These are phyloP conservation scores for Stratiolaelaps scimitus DNA, from an alignment of 1,140 invertebrate species.

Conservation along the genomic window DNA sequence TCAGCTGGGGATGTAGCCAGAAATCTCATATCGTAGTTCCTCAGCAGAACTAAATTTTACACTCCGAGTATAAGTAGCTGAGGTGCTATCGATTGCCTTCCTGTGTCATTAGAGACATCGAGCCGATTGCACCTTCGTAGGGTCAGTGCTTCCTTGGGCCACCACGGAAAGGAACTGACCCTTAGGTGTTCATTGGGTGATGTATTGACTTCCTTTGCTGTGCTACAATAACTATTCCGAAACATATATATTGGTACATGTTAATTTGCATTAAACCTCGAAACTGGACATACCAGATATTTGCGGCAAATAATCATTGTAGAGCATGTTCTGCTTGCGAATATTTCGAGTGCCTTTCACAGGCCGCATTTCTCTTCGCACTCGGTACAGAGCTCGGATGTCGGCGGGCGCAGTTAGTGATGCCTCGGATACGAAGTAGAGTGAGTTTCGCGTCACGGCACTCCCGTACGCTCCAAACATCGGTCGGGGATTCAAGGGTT, in stretches of 20 bases:
- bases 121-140: slow-evolving; percentile 30
- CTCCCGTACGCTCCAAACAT: slow-evolving; percentile 42
- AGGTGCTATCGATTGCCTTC: too few species aligned
- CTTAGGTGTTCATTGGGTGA: slow-evolving; percentile 4
- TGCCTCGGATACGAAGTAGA: slow-evolving; percentile 41
- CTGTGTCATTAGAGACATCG: too few species aligned
- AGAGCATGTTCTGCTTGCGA: slow-evolving; percentile 39
- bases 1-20: slow-evolving; percentile 13
- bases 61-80: too few species aligned
- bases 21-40: slow-evolving; percentile 31
- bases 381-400: slow-evolving; percentile 37
- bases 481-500: slow-evolving; percentile 40
- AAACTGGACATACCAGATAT: slow-evolving; percentile 37
- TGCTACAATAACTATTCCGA: too few species aligned
- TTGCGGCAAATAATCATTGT: slow-evolving; percentile 39
- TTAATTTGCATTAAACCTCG: too few species aligned
- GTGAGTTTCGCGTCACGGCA: slow-evolving; percentile 38
- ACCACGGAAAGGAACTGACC: slow-evolving; percentile 9
- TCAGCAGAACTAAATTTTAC: too few species aligned
- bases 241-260: too few species aligned
- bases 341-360: slow-evolving; percentile 39
- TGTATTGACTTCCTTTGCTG: too few species aligned
- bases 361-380: slow-evolving; percentile 37
- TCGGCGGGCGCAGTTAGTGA: slow-evolving; percentile 34
- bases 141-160: slow-evolving; percentile 32